These are phyloP conservation scores for Metallyticus violacea DNA, from an alignment of 2,888 invertebrate genomes.

Conservation along the genomic window DNA sequence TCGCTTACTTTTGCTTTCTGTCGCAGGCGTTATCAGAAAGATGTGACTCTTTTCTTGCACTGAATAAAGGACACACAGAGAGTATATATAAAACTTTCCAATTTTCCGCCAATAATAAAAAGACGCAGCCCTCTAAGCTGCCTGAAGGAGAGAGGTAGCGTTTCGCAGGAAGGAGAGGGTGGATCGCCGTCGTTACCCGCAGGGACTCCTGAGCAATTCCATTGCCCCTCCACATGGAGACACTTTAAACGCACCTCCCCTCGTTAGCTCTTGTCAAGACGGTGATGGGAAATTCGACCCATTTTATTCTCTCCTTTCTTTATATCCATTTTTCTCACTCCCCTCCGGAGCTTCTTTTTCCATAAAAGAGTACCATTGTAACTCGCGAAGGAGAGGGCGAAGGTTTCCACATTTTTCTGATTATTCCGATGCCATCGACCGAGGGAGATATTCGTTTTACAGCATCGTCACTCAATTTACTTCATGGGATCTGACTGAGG, in stretches of 20 bases:
- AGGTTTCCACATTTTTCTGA: neutral
- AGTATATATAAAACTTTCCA: constrained; percentile 14
- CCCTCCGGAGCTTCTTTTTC: neutral
- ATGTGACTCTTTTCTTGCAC: neutral
- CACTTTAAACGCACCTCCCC: constrained; percentile 6
- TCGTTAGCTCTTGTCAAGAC: constrained; percentile 15
- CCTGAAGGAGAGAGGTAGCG: no score
- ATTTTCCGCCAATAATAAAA: constrained; percentile 19
- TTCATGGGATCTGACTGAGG: neutral
- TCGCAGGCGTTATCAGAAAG: neutral
- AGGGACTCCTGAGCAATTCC: constrained; percentile 1
- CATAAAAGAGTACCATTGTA: neutral
- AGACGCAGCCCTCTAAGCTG: neutral
- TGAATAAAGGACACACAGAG: neutral
- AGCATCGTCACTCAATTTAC: neutral
- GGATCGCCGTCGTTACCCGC: neutral
- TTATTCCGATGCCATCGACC: neutral
- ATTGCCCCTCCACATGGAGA: neutral
- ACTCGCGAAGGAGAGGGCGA: neutral
- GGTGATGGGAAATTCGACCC: constrained; percentile 12
- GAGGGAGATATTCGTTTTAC: neutral
- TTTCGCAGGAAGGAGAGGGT: neutral
- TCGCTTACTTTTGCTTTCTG: neutral
- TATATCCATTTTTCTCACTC: neutral
- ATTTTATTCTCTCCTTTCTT: neutral